Conservation (phyloP, 2,888 invertebrate genomes). For the Rhogogaster chlorosoma region DNA sequence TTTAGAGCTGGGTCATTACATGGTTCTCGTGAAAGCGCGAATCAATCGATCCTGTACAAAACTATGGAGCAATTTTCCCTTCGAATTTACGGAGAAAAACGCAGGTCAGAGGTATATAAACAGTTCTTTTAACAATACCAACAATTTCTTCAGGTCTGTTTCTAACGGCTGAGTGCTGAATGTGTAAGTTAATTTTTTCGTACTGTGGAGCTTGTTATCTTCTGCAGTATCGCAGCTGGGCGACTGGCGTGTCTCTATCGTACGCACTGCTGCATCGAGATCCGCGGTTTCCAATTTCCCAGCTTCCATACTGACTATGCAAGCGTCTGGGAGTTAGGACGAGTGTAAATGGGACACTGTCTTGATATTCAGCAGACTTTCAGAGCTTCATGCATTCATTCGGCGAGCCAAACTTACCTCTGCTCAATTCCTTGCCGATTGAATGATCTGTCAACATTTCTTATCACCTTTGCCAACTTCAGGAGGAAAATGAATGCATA, state of each 20-base stretch:
- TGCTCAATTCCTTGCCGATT: too few species aligned
- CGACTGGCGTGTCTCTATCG: background rate
- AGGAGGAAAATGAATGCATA: too few species aligned
- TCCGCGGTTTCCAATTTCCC: background rate
- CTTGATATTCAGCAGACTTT: background rate
- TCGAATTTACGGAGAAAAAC: background rate
- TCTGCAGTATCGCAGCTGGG: too few species aligned
- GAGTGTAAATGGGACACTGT: background rate
- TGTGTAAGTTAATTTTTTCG: background rate
- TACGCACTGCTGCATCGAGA: background rate
- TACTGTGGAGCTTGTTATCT: background rate
- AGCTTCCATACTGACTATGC: background rate
- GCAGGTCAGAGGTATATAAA: background rate
- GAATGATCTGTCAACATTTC: too few species aligned
- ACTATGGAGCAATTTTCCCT: background rate
- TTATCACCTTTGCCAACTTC: too few species aligned
- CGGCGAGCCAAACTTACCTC: background rate
- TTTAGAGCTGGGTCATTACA: background rate
- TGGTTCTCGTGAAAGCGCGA: too few species aligned
- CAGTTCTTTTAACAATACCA: constrained; percentile 53
- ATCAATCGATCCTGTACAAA: background rate
- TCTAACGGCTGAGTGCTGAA: constrained; percentile 52
- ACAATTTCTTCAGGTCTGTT: constrained; percentile 54
- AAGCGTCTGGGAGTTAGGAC: background rate
- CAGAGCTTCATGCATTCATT: background rate